phyloP scores from a whole-genome alignment of 2,888 invertebrate genomes.

The Melinaea marsaeus region DNA sequence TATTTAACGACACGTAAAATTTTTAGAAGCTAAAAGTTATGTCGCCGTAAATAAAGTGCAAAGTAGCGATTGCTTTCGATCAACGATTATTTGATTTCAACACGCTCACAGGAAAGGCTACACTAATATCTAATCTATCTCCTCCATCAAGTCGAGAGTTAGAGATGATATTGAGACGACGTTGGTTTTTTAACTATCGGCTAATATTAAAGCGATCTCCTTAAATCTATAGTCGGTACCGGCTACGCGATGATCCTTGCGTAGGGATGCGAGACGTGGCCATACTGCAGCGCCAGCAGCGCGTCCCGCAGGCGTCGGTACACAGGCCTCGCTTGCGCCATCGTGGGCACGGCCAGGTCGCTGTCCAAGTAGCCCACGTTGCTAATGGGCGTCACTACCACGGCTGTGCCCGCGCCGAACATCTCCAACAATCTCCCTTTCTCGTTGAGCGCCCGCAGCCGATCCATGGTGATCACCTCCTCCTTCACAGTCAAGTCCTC shows the following conservation, averaged over 20 bases:
- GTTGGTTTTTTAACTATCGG: no score
- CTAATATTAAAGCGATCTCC: no score
- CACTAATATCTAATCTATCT: no score
- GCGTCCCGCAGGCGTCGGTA: constrained; percentile 85
- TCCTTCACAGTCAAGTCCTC: constrained; percentile 91
- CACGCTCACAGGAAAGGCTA: no score
- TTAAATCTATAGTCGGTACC: constrained; percentile 7
- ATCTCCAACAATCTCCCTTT: constrained; percentile 93
- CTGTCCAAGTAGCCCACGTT: constrained; percentile 87
- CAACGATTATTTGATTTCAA: no score
- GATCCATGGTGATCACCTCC: constrained; percentile 89
- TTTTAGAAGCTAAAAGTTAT: no score
- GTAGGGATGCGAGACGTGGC: constrained; percentile 90
- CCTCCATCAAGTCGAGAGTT: no score
- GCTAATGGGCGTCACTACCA: constrained; percentile 94
- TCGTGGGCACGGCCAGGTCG: constrained; percentile 84
- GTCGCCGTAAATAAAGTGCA: no score
- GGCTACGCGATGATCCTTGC: constrained; percentile 74
- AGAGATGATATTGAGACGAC: no score
- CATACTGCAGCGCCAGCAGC: constrained; percentile 93
- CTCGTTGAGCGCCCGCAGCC: constrained; percentile 83
- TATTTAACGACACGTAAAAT: no score
- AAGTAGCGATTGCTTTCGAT: no score
- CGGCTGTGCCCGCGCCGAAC: constrained; percentile 99
- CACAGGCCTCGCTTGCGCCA: constrained; percentile 83